Evolutionary conservation across 1,140 invertebrate species (phyloP).

Genomic region (Onthophagus taurus): DNA sequence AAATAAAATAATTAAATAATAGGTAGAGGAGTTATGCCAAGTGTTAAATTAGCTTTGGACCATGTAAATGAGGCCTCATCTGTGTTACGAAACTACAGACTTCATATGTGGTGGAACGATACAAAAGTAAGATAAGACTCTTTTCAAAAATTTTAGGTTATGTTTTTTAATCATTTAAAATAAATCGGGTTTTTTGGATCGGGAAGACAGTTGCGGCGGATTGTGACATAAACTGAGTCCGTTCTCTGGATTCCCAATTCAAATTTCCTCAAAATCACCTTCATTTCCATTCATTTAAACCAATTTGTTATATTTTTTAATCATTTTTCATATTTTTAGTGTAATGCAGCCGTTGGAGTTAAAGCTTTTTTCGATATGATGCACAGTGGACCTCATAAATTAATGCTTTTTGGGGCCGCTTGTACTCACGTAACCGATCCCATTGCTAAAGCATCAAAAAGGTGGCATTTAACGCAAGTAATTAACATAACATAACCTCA

Average conservation of each 20-base stretch:
- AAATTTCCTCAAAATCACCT: slow-evolving; percentile 2
- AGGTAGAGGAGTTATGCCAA: slow-evolving; percentile 86
- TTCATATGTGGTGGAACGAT: slow-evolving; percentile 92
- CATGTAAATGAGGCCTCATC: slow-evolving; percentile 84
- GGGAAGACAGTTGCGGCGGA: slow-evolving; percentile 60
- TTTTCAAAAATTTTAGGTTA: background rate
- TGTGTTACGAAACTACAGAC: slow-evolving; percentile 73
- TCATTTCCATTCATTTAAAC: too few relatives aligned
- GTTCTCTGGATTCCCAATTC: slow-evolving; percentile 52
- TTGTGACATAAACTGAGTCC: slow-evolving; percentile 44
- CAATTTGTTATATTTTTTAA: background rate
- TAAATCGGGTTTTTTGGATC: slow-evolving; percentile 29
- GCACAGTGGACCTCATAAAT: slow-evolving; percentile 79
- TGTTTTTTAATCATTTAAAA: background rate
- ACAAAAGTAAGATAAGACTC: slow-evolving; percentile 61
- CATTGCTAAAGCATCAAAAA: slow-evolving; percentile 93
- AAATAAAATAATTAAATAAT: too few relatives aligned
- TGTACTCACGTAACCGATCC: slow-evolving; percentile 96
- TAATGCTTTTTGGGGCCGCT: slow-evolving; percentile 93
- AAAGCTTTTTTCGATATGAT: slow-evolving; percentile 99
- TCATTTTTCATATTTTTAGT: slow-evolving; percentile 50
- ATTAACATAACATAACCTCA: too few relatives aligned
- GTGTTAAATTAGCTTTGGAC: slow-evolving; percentile 81
- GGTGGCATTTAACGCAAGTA: slow-evolving; percentile 93
- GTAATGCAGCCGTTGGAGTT: slow-evolving; percentile 94